Base-by-base conservation (phyloP, 1,140 invertebrate species). In the Pogonognathellus flavescens region DNA sequence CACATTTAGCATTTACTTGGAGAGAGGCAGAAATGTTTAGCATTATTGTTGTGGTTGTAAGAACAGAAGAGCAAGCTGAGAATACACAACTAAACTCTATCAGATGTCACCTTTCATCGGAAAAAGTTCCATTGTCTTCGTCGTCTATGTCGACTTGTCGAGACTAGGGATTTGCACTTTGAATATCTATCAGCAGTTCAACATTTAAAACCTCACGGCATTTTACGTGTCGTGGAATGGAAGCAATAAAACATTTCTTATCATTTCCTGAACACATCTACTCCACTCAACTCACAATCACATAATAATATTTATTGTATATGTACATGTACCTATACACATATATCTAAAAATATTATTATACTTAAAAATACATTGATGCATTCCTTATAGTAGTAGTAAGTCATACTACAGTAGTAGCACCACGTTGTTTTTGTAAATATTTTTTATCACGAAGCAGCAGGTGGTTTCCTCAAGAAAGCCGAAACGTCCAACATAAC, bases 141-240 rank as follows among this genome's bases (percentile, higher is more conserved):
- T 59, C 55, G 14, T 59, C 14, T 59, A 6, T 59, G 55, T 59
- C 55, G 14, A 16, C 18, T 18, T 59, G 55, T 59, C 18, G 31
- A n/a, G n/a, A 41, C 31, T 41, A 41, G 31, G 31, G 2, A 41
- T 41, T 41, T 41, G 31, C 31, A 41, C 9, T 59, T 16, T n/a
- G 55, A 59, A 59, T n/a, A n/a, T 16, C 18, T 18, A 59, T 59
- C 13, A 9, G 8, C 13, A 9, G 8, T 14, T 1, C 10, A 59
- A n/a, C 55, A 59, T 59, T 59, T n/a, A 59, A 59, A 59, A 16
- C 55, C 55, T 59, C 55, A 59, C 55, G 55, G 13, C 55, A 59
- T 59, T 13, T 14, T 59, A 16, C 55, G 8, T 6, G 18, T n/a
- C 55, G 8, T 6, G 18, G 18, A 18, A 59, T 16, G 55, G 14